Conservation (phyloP, 2,888 invertebrate species). For the Zonitis immaculata region DNA sequence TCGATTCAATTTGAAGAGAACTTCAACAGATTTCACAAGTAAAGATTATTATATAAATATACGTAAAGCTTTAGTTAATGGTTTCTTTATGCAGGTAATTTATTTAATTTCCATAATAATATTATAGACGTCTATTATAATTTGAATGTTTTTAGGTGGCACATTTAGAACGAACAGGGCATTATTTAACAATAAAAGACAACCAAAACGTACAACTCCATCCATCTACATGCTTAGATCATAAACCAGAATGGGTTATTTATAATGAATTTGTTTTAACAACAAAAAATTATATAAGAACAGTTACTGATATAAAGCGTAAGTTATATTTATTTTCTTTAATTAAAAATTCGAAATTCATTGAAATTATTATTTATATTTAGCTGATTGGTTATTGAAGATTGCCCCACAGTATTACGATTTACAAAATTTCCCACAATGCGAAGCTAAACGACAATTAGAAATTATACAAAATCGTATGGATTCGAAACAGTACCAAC, state of each 20-base stretch:
- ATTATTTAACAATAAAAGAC: slow-evolving; percentile 98
- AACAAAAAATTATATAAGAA: slow-evolving; percentile 98
- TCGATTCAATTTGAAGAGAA: slow-evolving; percentile 85
- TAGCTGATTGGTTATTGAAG: slow-evolving; percentile 91
- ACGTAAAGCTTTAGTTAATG: slow-evolving; percentile 94
- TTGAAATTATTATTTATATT: slow-evolving; percentile 13
- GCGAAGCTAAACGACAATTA: slow-evolving; percentile 92
- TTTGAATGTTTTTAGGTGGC: slow-evolving; percentile 66
- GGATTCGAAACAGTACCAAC: slow-evolving; percentile 83
- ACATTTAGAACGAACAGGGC: slow-evolving; percentile 94
- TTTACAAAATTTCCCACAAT: slow-evolving; percentile 94
- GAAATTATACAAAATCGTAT: slow-evolving; percentile 82
- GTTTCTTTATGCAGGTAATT: slow-evolving; percentile 99
- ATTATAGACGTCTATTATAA: no score
- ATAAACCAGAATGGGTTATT: slow-evolving; percentile 99
- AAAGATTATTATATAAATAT: slow-evolving; percentile 99
- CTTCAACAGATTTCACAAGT: slow-evolving; percentile 97
- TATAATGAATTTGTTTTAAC: slow-evolving; percentile 99
- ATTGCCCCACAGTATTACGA: slow-evolving; percentile 99
- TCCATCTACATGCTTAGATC: slow-evolving; percentile 97
- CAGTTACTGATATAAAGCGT: slow-evolving; percentile 99
- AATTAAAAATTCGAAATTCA: background rate
- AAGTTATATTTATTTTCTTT: slow-evolving; percentile 43
- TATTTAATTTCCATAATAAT: background rate
- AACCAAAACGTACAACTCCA: slow-evolving; percentile 99